Conservation (phyloP, 2,797 vertebrate species). For the Sebastes dallii region DNA sequence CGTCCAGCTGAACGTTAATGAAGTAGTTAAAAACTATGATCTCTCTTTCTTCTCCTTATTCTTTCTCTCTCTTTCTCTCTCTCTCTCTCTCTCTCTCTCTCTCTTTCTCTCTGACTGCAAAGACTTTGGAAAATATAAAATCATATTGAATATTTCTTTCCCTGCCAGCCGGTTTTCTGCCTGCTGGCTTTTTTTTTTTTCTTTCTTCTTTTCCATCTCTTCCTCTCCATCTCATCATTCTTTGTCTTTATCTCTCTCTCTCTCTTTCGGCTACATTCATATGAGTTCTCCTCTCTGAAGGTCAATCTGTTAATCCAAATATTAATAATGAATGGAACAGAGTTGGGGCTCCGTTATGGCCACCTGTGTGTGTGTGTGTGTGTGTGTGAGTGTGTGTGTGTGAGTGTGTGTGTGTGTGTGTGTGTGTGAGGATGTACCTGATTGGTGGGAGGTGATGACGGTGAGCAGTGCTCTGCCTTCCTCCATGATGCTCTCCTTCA, state of each 20-base stretch:
- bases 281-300: slow-evolving; percentile 59
- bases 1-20: not conserved
- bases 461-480: slow-evolving; percentile 92
- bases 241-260: slow-evolving; percentile 19
- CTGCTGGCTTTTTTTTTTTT: slow-evolving; percentile 10
- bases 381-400: slow-evolving; percentile 9
- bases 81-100: not conserved
- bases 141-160: not conserved
- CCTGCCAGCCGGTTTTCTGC: not conserved
- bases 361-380: slow-evolving; percentile 35
- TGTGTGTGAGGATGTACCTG: slow-evolving; percentile 82
- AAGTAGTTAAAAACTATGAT: not conserved
- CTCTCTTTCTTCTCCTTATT: not conserved
- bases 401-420: slow-evolving; percentile 18
- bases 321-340: slow-evolving; percentile 68
- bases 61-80: not conserved
- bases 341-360: slow-evolving; percentile 58
- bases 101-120: not conserved
- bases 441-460: slow-evolving; percentile 93
- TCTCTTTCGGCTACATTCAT: slow-evolving; percentile 49
- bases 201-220: slow-evolving; percentile 14
- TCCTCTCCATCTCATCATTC: not conserved
- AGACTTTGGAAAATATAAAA: slow-evolving; percentile 17
- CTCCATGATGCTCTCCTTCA: slow-evolving; percentile 93
- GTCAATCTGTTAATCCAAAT: slow-evolving; percentile 68